Evolutionary conservation across 2,797 vertebrate species (phyloP), one percentile per base, ranked within the genome.

Genomic region (Chromis chromis): DNA sequence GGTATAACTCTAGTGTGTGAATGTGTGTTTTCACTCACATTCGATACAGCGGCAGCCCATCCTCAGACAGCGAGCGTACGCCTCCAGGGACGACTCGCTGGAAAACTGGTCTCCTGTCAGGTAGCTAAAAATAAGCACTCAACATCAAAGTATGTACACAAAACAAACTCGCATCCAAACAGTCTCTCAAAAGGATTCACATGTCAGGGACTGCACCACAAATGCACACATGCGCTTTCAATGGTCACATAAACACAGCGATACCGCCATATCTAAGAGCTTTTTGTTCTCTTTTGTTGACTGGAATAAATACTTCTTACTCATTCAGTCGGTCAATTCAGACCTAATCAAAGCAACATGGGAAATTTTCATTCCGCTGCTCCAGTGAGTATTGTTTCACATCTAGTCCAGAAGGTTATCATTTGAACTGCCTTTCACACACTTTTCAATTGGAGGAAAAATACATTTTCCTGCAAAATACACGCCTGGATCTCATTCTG

Each of bases 41-140:
- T 99, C 98, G 14, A 99, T 99, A 74, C 98, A 99, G 88, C 98
- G 97, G 83, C 98, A 99, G 70, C 98, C 98, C 98, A 99, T 98
- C 82, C 98, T 95, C 82, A 99, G 91, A 90, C 98, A 99, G 85
- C 98, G 97, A 12, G 97, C 96, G 0, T 99, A 99, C 0, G 98
- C 98, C 95, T 99, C 98, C 91, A 99, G 93, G 6, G 98, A 99
- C n/a, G 98, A 99, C 89, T 99, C 98, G 0, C 98, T 99, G 78
- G 97, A 98, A 93, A 99, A 98, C 94, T 99, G 98, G 92, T 99
- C 98, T 86, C 98, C 98, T 0, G 97, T 99, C 94, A 99, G 94
- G 88, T 95, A 95, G 81, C 95, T 95, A 91, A 87, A 94, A 92
- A 93, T 80, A 94, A 85, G 40, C 25, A 80, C 5, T 4, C 16